A percentile compares a stretch with the other conserved stretches of the same genome.
Conservation (phyloP, 2,113 vertebrate species). For the Xenus cinereus region DNA sequence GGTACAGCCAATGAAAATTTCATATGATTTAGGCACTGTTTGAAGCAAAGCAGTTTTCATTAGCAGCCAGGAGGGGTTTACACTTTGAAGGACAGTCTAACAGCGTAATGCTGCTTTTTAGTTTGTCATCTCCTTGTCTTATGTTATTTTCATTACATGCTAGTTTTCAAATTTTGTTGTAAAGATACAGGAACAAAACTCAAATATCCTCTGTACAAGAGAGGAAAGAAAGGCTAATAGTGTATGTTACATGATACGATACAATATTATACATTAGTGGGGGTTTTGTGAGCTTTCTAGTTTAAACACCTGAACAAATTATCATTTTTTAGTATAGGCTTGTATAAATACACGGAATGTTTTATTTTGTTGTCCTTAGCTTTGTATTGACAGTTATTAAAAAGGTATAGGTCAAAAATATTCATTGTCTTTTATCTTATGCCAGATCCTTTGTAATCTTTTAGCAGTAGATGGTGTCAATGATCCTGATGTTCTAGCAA, state of each 20-base stretch:
- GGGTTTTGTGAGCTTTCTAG: not conserved
- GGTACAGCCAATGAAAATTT: not conserved
- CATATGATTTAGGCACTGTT: accelerated
- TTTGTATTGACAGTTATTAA: not conserved
- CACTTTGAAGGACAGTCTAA: not conserved
- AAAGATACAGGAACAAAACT: not conserved
- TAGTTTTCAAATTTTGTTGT: not conserved
- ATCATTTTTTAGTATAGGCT: not conserved
- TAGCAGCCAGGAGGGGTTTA: not conserved
- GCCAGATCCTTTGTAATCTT: conserved; percentile 93
- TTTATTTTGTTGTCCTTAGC: not conserved
- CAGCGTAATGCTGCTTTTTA: not conserved
- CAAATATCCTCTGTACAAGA: not conserved
- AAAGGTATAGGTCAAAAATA: conserved; percentile 8
- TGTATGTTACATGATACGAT: not conserved
- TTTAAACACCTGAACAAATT: not conserved
- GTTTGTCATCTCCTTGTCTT: not conserved
- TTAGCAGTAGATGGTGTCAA: conserved; percentile 94
- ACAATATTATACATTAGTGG: not conserved
- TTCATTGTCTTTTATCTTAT: conserved; percentile 59
- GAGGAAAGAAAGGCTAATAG: not conserved
- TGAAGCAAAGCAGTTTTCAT: not conserved
- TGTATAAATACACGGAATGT: not conserved
- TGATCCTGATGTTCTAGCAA: conserved; percentile 92
- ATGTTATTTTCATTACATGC: not conserved